These are phyloP conservation scores for Neofelis nebulosa DNA, from an alignment of 2,113 vertebrate genomes.

Conservation along the genomic window DNA sequence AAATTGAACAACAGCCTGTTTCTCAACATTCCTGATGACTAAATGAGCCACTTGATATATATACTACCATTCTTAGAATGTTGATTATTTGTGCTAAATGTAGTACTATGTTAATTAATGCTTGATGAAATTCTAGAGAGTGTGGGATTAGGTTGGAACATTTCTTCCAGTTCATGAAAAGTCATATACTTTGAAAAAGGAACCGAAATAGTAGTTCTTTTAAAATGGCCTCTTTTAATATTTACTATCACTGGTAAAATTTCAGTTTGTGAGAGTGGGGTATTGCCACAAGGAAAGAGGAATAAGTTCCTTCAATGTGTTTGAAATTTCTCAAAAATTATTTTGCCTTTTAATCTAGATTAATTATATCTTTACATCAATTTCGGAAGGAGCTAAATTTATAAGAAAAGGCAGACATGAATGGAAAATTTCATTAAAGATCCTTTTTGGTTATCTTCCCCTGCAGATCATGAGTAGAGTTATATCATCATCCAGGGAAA, in stretches of 20 bases:
- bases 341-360: constrained; percentile 41
- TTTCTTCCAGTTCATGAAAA: constrained; percentile 42
- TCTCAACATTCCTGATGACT: constrained; percentile 37
- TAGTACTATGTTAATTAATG: constrained; percentile 27
- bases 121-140: constrained; percentile 51
- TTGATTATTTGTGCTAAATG: constrained; percentile 13
- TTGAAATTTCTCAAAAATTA: constrained; percentile 46
- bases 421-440: constrained; percentile 41
- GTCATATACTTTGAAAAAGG: constrained; percentile 23
- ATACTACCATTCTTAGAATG: not conserved
- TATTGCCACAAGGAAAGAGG: not conserved
- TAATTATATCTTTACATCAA: constrained; percentile 46
- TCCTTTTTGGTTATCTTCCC: not conserved
- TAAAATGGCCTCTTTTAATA: constrained; percentile 19
- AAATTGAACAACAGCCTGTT: constrained; percentile 39
- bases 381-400: constrained; percentile 3
- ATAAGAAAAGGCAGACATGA: constrained; percentile 5
- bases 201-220: constrained; percentile 36
- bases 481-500: not conserved
- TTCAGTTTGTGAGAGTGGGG: not conserved
- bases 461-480: not conserved
- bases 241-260: constrained; percentile 9
- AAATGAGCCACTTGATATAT: constrained; percentile 34
- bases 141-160: constrained; percentile 44
- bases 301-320: constrained; percentile 6